Evolutionary conservation across 1,140 invertebrate species (phyloP).

Genomic region (Drosophila teissieri): DNA sequence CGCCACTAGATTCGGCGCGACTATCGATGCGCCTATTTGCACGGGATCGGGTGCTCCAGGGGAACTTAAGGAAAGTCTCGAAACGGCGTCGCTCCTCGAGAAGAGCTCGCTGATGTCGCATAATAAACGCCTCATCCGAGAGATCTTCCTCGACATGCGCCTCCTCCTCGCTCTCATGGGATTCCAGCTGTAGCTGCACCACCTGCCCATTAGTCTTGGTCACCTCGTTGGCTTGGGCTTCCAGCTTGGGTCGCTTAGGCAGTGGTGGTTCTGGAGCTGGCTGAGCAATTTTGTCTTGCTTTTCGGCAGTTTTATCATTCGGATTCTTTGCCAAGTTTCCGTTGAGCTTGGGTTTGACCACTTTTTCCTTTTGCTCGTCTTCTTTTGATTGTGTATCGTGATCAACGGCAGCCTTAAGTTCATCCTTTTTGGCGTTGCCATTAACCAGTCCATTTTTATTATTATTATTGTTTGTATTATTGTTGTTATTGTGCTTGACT

Average conservation of each 20-base stretch:
- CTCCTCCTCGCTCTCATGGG: not conserved
- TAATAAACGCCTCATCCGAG: slow-evolving; percentile 88
- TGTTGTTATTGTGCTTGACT: slow-evolving; percentile 44
- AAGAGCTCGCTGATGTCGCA: slow-evolving; percentile 90
- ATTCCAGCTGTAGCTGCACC: not conserved
- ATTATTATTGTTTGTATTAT: slow-evolving; percentile 40
- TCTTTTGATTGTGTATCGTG: not conserved
- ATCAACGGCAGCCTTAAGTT: slow-evolving; percentile 10
- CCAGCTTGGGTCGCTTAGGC: slow-evolving; percentile 44
- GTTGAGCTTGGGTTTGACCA: slow-evolving; percentile 32
- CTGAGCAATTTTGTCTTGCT: slow-evolving; percentile 1
- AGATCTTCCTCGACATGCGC: slow-evolving; percentile 85
- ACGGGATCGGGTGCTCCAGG: slow-evolving; percentile 86
- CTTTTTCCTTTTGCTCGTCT: slow-evolving; percentile 1
- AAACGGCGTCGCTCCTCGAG: slow-evolving; percentile 92
- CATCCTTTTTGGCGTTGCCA: slow-evolving; percentile 35
- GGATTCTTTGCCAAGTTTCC: slow-evolving; percentile 33
- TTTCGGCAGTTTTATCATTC: slow-evolving; percentile 9
- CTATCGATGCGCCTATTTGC: slow-evolving; percentile 88
- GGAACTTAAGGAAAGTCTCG: slow-evolving; percentile 89
- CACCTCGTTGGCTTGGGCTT: not conserved
- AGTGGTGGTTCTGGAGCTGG: slow-evolving; percentile 33
- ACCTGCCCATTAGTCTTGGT: slow-evolving; percentile 19
- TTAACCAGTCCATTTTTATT: slow-evolving; percentile 59
- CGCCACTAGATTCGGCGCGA: slow-evolving; percentile 89